Evolutionary conservation across 1,140 invertebrate genomes (phyloP).

Genomic region (Drosophila pallidifrons): DNA sequence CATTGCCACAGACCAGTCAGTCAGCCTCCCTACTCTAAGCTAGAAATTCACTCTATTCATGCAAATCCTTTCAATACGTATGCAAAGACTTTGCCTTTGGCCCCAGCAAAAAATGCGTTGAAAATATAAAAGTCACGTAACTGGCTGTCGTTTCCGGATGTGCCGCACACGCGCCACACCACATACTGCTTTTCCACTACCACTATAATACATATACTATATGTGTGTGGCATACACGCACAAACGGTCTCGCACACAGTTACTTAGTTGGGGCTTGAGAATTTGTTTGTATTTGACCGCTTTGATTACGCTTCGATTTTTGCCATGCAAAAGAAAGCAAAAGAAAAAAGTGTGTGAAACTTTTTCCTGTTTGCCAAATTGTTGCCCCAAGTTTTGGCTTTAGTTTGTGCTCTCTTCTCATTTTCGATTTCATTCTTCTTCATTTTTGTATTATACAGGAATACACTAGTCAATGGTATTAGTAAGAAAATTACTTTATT

Average conservation of each 20-base stretch:
- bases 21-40: neutral
- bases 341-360: slow-evolving; percentile 58
- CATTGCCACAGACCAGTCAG: neutral
- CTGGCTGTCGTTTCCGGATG: slow-evolving; percentile 74
- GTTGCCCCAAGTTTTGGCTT: slow-evolving; percentile 60
- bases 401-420: slow-evolving; percentile 20
- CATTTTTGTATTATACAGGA: slow-evolving; percentile 22
- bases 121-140: slow-evolving; percentile 83
- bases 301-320: slow-evolving; percentile 82
- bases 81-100: slow-evolving; percentile 38
- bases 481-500: slow-evolving; percentile 74
- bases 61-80: slow-evolving; percentile 41
- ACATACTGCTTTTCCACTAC: slow-evolving; percentile 10
- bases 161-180: slow-evolving; percentile 61
- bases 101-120: slow-evolving; percentile 64
- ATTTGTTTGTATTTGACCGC: slow-evolving; percentile 77
- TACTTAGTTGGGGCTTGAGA: slow-evolving; percentile 67
- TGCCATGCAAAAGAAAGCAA: slow-evolving; percentile 29
- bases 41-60: slow-evolving; percentile 10
- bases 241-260: slow-evolving; percentile 37
- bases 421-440: neutral
- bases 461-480: slow-evolving; percentile 49
- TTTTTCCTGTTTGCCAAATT: slow-evolving; percentile 61
- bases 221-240: neutral
- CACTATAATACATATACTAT: slow-evolving; percentile 4